phyloP scores from a whole-genome alignment of 2,797 vertebrate species.

The Gallinago stenura region DNA sequence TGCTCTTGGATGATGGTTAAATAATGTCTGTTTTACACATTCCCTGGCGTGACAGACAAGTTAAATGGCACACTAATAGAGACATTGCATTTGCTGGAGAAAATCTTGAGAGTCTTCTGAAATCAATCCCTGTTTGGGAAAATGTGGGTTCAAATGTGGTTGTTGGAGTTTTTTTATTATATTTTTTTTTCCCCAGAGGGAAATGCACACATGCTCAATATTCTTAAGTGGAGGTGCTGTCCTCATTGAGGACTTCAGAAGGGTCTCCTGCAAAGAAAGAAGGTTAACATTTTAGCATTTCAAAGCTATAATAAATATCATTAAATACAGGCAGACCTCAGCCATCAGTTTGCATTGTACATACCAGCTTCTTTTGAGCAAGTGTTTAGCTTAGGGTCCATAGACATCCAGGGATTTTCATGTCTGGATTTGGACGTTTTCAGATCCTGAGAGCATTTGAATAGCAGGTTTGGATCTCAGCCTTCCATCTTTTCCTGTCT shows the following conservation, averaged over 20 bases:
- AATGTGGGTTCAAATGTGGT: not conserved
- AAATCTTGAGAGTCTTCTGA: not conserved
- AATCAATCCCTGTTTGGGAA: not conserved
- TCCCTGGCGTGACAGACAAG: not conserved
- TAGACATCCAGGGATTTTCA: not conserved
- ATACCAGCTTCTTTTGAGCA: not conserved
- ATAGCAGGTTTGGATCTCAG: not conserved
- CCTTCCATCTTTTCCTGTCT: not conserved
- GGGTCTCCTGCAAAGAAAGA: not conserved
- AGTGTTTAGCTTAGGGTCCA: not conserved
- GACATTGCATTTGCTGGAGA: not conserved
- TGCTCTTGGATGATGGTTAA: not conserved
- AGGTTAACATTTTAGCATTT: not conserved
- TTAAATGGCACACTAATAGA: not conserved
- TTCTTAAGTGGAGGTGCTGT: not conserved
- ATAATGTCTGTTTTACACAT: not conserved
- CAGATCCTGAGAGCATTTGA: not conserved
- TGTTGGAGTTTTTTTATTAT: fast-evolving
- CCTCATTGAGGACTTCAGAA: not conserved
- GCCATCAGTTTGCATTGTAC: not conserved
- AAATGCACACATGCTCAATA: not conserved
- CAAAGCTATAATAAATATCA: not conserved
- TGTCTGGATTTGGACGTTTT: not conserved
- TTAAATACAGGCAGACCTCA: not conserved
- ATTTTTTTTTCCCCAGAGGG: not conserved